These are phyloP conservation scores for Syngnathoides biaculeatus DNA, from an alignment of 2,113 vertebrate species.

Conservation along the genomic window DNA sequence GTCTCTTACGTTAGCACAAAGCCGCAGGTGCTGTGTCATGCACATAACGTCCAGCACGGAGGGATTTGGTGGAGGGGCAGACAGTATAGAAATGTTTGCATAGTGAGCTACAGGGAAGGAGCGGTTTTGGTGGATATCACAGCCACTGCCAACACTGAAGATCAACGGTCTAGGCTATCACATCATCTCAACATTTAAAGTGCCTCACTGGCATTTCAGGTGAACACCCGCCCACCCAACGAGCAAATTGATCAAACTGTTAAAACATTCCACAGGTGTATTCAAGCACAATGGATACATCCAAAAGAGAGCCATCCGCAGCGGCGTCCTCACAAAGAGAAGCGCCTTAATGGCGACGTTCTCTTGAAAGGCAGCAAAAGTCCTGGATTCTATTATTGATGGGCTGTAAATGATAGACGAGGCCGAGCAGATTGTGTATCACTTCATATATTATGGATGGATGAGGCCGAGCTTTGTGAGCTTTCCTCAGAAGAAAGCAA, in stretches of 20 bases:
- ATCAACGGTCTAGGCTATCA: neutral
- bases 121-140: too few relatives aligned
- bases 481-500: conserved; percentile 39
- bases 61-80: conserved; percentile 26
- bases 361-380: conserved; percentile 53
- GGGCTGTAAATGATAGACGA: conserved; percentile 77
- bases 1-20: conserved; percentile 53
- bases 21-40: conserved; percentile 41
- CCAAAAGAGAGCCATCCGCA: neutral
- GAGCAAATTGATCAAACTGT: conserved; percentile 1
- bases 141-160: neutral
- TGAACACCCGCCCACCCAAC: neutral
- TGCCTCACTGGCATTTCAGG: neutral
- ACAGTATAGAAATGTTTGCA: conserved; percentile 31
- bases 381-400: conserved; percentile 74
- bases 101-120: neutral
- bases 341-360: conserved; percentile 39
- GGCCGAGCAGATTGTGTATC: conserved; percentile 75
- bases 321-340: conserved; percentile 14
- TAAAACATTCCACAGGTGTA: neutral
- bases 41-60: conserved; percentile 40
- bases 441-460: conserved; percentile 73
- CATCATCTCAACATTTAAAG: neutral
- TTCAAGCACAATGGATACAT: neutral
- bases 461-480: conserved; percentile 52